Evolutionary conservation across 2,113 vertebrate species (phyloP).

Genomic region (Sinocyclocheilus rhinocerous): DNA sequence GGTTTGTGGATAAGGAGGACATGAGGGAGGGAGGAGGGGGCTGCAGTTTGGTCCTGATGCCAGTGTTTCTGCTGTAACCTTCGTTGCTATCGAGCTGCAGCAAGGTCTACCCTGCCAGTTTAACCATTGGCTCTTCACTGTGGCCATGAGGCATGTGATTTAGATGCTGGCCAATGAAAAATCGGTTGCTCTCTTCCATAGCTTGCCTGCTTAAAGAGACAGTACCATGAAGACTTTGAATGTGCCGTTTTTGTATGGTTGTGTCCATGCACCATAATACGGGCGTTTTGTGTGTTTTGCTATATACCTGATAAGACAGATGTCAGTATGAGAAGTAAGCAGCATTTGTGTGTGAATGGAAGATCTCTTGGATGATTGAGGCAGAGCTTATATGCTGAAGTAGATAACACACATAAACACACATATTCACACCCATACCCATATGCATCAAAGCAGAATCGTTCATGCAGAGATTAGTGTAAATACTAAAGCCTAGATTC

Average conservation of each 20-base stretch:
- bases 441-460: neutral
- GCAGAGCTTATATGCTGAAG: slow-evolving; percentile 66
- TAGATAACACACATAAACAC: neutral
- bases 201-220: slow-evolving; percentile 72
- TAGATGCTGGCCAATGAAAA: slow-evolving; percentile 70
- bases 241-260: slow-evolving; percentile 4
- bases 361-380: slow-evolving; percentile 24
- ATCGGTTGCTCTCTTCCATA: slow-evolving; percentile 60
- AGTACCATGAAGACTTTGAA: slow-evolving; percentile 41
- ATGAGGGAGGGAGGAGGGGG: slow-evolving; percentile 35
- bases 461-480: slow-evolving; percentile 20
- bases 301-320: slow-evolving; percentile 11
- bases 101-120: slow-evolving; percentile 74
- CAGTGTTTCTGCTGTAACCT: slow-evolving; percentile 79
- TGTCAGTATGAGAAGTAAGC: neutral
- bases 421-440: neutral
- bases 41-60: slow-evolving; percentile 72
- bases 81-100: slow-evolving; percentile 81
- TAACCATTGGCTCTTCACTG: slow-evolving; percentile 73
- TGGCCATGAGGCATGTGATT: slow-evolving; percentile 74
- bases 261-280: neutral
- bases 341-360: slow-evolving; percentile 29
- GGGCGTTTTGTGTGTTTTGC: neutral
- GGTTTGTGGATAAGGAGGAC: slow-evolving; percentile 54
- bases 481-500: slow-evolving; percentile 3